Base-by-base conservation (phyloP, 1,140 invertebrate genomes). In the Paracyclopina nana region DNA sequence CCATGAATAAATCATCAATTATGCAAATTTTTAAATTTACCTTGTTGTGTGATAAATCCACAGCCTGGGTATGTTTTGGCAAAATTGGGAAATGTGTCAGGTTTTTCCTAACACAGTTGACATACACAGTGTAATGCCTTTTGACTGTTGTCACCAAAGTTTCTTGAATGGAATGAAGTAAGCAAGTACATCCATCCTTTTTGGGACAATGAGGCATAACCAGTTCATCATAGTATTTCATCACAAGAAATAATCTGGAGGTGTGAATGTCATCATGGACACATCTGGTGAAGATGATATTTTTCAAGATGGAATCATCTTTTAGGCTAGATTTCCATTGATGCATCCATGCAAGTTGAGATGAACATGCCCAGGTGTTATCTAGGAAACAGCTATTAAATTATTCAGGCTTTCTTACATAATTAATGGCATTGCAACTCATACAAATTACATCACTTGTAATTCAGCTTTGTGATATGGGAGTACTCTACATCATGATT, bases 31-130 rank as follows among this genome's bases (percentile, higher is more conserved):
- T n/a, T n/a, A n/a, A n/a, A n/a, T n/a, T n/a, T n/a, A 38, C 34
- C 34, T 38, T 38, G 34, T 38, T 38, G 14, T 38, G 34, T n/a
- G 34, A 38, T 20, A 38, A 38, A 38, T 38, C 34, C 34, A 38
- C 34, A 20, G 34, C 20, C 20, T 20, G 34, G n/a, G 34, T 38
- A 20, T 38, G 34, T 20, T 38, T 38, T 9, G 34, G 34, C 8
- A 38, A 20, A 16, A 16, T 38, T n/a, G 34, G 34, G 8, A 38
- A 38, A 38, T 38, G 34, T 16, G 34, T 16, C 20, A 38, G 20
- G 14, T 20, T 20, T 3, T 20, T 20, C 20, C 34, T 20, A 38
- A 38, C 34, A 38, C 34, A 38, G 34, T 20, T 38, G 34, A 38
- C 34, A 16, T 38, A n/a, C 34, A 38, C 34, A 2, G 34, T 16